Evolutionary conservation across 2,888 invertebrate genomes (phyloP), one percentile per base, ranked within the genome.

Genomic region (Magallana nippona): DNA sequence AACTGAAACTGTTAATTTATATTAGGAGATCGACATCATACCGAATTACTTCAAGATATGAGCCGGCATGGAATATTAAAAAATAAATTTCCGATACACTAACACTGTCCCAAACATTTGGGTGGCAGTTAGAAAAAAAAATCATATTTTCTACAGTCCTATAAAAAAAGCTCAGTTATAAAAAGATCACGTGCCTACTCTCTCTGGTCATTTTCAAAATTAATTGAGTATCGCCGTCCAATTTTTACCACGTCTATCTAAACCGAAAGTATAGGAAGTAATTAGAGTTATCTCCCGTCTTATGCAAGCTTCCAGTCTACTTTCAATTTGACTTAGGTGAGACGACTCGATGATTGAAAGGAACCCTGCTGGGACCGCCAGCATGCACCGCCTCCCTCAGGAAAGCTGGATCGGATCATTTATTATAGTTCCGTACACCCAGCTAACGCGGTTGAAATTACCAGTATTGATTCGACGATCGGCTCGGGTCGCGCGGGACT

Each of bases 281-380:
- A 58, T 56, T 2, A 17, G 79, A 79, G 27, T 79, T 79, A 79
- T 22, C 17, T 56, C 79, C 58, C 79, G 19, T 79, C 8, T 11
- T 11, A 10, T 10, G n/a, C 22, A 8, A 44, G 5, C 44, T 15
- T 11, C 57, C n/a, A 22, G 78, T 19, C 79, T 79, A 79, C 79
- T 79, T 79, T 79, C 79, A 79, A 57, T 79, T 79, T 79, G 27
- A 19, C 27, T 17, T 57, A 79, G 57, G 79, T 79, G 19, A 57
- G 57, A 57, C 79, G 57, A 57, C 56, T 56, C 56, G 27, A 79
- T 79, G 79, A 79, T 79, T 79, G 79, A 79, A 79, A 83, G 88
- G 84, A 87, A 88, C 86, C 90, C 90, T 89, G 87, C 89, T 88
- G 90, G 89, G 90, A 90, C 84, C 86, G 81, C 56, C 88, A 87